These are phyloP conservation scores for Pagrus major DNA, from an alignment of 2,113 vertebrate genomes.

Conservation along the genomic window DNA sequence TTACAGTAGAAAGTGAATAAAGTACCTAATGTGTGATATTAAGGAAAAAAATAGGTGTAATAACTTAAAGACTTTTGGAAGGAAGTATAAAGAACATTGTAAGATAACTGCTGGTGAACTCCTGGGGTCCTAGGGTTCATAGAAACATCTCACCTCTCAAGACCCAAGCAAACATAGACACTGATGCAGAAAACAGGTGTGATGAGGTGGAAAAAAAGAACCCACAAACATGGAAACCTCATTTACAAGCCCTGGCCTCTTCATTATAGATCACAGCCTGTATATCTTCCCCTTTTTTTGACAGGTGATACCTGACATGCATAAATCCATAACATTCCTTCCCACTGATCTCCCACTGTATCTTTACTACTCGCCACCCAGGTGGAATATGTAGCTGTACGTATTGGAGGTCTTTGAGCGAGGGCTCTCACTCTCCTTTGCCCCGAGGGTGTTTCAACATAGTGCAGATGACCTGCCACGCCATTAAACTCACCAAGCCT, in stretches of 20 bases:
- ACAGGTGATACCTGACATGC: slow-evolving; percentile 69
- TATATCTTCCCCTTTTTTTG: slow-evolving; percentile 58
- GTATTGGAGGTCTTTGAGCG: slow-evolving; percentile 34
- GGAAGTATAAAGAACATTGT: not conserved
- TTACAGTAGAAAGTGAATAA: too few relatives aligned
- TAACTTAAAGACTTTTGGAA: not conserved
- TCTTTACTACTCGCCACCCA: slow-evolving; percentile 64
- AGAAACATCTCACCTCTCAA: slow-evolving; percentile 31
- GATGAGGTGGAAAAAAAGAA: slow-evolving; percentile 42
- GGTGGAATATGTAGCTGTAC: slow-evolving; percentile 41
- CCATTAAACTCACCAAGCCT: slow-evolving; percentile 44
- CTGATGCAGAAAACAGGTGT: slow-evolving; percentile 44
- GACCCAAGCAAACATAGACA: slow-evolving; percentile 22
- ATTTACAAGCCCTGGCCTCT: slow-evolving; percentile 62
- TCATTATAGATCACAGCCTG: slow-evolving; percentile 59
- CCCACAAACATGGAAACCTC: slow-evolving; percentile 48
- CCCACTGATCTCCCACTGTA: slow-evolving; percentile 54
- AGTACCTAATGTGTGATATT: not conserved
- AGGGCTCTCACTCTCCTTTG: slow-evolving; percentile 20
- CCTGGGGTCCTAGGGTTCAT: slow-evolving; percentile 23
- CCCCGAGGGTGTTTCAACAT: slow-evolving; percentile 52
- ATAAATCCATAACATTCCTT: slow-evolving; percentile 66
- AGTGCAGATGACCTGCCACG: slow-evolving; percentile 60
- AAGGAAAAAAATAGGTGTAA: not conserved
- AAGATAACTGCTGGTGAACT: not conserved